Evolutionary conservation across 2,888 invertebrate species (phyloP), one percentile per base, ranked within the genome.

Genomic region (Mimachlamys varia): DNA sequence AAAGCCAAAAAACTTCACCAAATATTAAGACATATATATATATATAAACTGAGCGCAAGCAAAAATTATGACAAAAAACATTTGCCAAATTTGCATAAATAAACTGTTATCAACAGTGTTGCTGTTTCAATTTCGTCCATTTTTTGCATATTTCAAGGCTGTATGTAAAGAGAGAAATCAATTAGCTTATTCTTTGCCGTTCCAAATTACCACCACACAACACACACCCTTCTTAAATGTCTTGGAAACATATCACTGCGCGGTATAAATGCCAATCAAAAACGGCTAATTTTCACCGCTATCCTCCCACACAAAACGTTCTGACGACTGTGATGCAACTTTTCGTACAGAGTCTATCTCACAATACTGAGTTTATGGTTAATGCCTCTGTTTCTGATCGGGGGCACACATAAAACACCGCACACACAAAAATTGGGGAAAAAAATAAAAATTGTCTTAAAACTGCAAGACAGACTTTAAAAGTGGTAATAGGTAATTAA

Each of bases 391-490:
- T 58, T 7, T 33, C 76, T 33, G 0, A 76, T 62, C 76, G 33
- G 33, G n/a, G 7, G 7, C 4, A 12, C 76, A 33, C 4, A 76
- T 33, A 76, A 33, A 62, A 33, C 33, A 33, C 27, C 33, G 33
- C 33, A 76, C 76, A 76, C 27, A 76, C n/a, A n/a, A n/a, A n/a
- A n/a, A n/a, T n/a, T n/a, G n/a, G n/a, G n/a, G n/a, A n/a, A 76
- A 19, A 58, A 22, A 7, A 58, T 7, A 58, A 58, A 58, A 19
- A 58, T 22, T 58, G 58, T 22, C 3, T 19, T 2, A 76, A 76
- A 76, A 76, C 27, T 27, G 76, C 76, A 76, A 27, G 76, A 33
- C 13, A 76, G 76, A 76, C 33, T 76, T 76, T 76, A 76, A 76
- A 33, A 76, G 12, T 33, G 15, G 33, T 13, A 27, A 33, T 76